phyloP scores from a whole-genome alignment of 2,113 vertebrate genomes.

The Erpornis zantholeuca region DNA sequence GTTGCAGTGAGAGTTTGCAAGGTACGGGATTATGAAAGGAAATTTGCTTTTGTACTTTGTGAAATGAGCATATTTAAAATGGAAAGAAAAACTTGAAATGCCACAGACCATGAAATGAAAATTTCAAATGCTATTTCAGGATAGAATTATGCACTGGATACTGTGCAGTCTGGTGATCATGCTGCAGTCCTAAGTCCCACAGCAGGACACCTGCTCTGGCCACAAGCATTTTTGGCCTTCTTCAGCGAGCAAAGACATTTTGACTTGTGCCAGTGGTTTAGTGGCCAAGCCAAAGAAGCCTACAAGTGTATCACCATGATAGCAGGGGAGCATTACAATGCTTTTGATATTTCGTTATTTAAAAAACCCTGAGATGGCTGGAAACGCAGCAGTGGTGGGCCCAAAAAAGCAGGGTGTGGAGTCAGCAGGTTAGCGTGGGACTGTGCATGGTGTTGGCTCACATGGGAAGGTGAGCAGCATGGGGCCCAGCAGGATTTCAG shows the following conservation, averaged over 20 bases:
- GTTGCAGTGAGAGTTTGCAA: neutral
- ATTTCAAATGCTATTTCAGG: neutral
- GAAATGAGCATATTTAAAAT: constrained; percentile 17
- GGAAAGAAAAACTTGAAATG: constrained; percentile 10
- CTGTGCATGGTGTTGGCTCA: neutral
- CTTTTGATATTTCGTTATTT: neutral
- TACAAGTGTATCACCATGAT: neutral
- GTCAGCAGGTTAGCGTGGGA: neutral
- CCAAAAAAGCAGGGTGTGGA: neutral
- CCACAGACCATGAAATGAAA: constrained; percentile 41
- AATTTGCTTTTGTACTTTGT: constrained; percentile 36
- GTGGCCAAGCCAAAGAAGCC: neutral
- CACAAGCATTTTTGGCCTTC: neutral
- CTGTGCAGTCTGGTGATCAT: neutral
- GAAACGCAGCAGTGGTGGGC: fast-evolving
- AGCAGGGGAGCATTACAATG: neutral
- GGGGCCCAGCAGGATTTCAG: neutral
- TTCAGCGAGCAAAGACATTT: fast-evolving
- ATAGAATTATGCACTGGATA: neutral
- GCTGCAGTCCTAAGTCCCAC: neutral
- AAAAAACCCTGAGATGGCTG: neutral
- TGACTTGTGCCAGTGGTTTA: neutral
- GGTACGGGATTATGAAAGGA: neutral
- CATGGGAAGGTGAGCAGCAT: neutral
- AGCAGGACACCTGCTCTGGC: neutral